Evolutionary conservation across 2,888 invertebrate species (phyloP), one percentile per base, ranked within the genome.

Genomic region (Dorcus hopei): DNA sequence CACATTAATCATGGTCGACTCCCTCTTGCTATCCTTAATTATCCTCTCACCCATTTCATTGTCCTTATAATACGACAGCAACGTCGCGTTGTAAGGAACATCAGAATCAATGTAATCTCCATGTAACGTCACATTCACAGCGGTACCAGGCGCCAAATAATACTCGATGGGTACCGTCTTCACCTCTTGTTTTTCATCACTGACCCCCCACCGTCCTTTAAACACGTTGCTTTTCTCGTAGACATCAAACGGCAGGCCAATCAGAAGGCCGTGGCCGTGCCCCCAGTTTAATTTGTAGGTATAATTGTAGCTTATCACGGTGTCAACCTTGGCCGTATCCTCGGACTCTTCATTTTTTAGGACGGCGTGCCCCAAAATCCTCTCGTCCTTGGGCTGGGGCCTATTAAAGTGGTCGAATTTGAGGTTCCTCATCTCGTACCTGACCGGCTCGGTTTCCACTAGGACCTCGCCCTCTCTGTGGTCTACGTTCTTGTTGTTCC

Each of bases 261-360:
- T 88, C 47, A 88, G 84, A 76, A 87, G 87, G 61, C 85, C 91
- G 73, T 83, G 88, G 4, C 84, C 87, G 68, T 89, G 89, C 11
- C 93, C 93, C 92, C 92, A 93, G 72, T 88, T 88, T 61, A 89
- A 80, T 14, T 83, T 82, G 68, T 89, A 87, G 64, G 85, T 85
- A 68, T 85, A 89, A 26, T 84, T 83, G 74, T 90, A 93, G 63
- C 83, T 84, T 62, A 93, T 85, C 54, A 89, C 90, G 38, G 90
- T 86, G 61, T 88, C 90, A 47, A 90, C 87, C 43, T 83, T 82
- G 52, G 79, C 80, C 1, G 81, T 81, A 38, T 66, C 67, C 57
- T 68, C 72, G 2, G 62, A 63, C 40, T 63, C 63, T 51, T 74
- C 72, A 66, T 83, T 84, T 50, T 71, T 75, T 54, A 83, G 71